These are phyloP conservation scores for Portevinia maculata DNA, from an alignment of 2,888 invertebrate genomes.

Conservation along the genomic window DNA sequence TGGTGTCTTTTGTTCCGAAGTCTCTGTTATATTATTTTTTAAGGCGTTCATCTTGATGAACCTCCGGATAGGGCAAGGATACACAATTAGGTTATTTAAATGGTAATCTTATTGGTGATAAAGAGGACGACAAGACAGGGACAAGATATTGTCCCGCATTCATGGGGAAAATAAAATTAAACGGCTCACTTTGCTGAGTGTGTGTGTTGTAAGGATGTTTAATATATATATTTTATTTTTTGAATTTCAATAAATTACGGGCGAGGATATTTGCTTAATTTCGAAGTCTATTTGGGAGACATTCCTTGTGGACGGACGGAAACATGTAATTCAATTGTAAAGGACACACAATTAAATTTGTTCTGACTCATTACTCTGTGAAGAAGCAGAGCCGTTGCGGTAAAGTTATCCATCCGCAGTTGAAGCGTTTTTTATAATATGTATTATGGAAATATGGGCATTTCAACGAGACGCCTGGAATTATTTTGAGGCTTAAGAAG, in stretches of 20 bases:
- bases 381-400: conserved; percentile 10
- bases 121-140: conserved; percentile 27
- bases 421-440: conserved; percentile 26
- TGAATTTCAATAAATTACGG: conserved; percentile 55
- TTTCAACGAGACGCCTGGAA: background rate
- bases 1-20: background rate
- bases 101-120: conserved; percentile 65
- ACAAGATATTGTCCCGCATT: conserved; percentile 2
- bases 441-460: conserved; percentile 21
- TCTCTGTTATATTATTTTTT: conserved; percentile 3
- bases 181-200: conserved; percentile 27
- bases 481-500: background rate
- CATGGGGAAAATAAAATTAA: conserved; percentile 60
- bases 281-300: conserved; percentile 38
- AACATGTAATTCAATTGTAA: conserved; percentile 27
- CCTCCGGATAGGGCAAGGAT: conserved; percentile 29
- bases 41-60: conserved; percentile 46
- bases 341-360: conserved; percentile 24
- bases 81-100: conserved; percentile 71
- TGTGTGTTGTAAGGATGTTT: background rate
- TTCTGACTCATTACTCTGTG: conserved; percentile 43
- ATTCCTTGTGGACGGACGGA: background rate
- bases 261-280: conserved; percentile 45
- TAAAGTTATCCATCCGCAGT: conserved; percentile 20
- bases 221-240: conserved; percentile 43